A percentile compares a stretch with the other conserved stretches of the same genome.
Conservation (phyloP, 2,797 vertebrate genomes). For the Menidia menidia region DNA sequence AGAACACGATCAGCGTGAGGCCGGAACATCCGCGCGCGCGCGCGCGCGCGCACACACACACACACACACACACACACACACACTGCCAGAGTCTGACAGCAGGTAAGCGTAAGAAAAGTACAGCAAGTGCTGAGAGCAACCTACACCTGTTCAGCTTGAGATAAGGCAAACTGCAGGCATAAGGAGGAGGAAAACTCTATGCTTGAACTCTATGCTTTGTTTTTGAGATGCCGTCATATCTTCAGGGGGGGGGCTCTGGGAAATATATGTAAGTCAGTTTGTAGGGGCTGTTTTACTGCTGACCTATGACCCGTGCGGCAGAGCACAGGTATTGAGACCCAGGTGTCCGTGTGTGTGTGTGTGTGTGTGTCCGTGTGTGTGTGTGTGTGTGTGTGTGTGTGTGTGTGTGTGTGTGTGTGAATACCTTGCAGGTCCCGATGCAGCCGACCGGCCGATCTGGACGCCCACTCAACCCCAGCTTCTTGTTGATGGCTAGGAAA, state of each 20-base stretch:
- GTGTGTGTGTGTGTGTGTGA: slow-evolving; percentile 5
- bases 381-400: slow-evolving; percentile 13
- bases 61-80: neutral
- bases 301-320: slow-evolving; percentile 36
- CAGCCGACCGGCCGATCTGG: slow-evolving; percentile 96
- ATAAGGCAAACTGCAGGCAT: slow-evolving; percentile 1
- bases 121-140: slow-evolving; percentile 28
- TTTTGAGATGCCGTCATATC: slow-evolving; percentile 8
- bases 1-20: slow-evolving; percentile 42
- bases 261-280: slow-evolving; percentile 44
- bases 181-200: slow-evolving; percentile 6
- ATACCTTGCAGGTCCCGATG: slow-evolving; percentile 96
- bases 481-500: slow-evolving; percentile 93
- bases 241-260: neutral
- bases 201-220: neutral
- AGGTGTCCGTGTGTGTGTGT: neutral
- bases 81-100: slow-evolving; percentile 19
- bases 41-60: neutral
- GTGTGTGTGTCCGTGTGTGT: slow-evolving; percentile 12
- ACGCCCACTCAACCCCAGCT: slow-evolving; percentile 93
- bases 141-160: slow-evolving; percentile 32
- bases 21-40: neutral
- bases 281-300: slow-evolving; percentile 20
- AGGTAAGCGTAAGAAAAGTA: slow-evolving; percentile 11
- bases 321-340: slow-evolving; percentile 5